A percentile compares a stretch with the other conserved stretches of the same genome.
These are phyloP conservation scores for Archocentrus centrarchus DNA, from an alignment of 2,113 vertebrate species.

Conservation along the genomic window DNA sequence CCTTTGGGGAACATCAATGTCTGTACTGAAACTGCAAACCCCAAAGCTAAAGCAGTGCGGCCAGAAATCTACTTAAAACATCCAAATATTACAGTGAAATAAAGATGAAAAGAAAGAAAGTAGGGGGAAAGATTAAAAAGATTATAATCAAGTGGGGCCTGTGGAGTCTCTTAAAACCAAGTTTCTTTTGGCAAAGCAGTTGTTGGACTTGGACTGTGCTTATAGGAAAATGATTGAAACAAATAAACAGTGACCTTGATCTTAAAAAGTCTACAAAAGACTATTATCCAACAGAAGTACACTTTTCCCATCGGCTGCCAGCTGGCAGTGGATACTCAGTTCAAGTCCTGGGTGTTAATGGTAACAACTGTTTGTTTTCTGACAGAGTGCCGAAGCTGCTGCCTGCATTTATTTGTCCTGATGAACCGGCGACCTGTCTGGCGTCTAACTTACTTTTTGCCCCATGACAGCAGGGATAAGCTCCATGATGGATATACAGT, in stretches of 20 bases:
- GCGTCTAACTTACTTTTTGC: neutral
- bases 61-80: neutral
- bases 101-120: neutral
- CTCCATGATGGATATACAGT: neutral
- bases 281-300: conserved; percentile 16
- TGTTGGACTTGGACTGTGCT: conserved; percentile 46
- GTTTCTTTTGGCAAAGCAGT: conserved; percentile 25
- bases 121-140: neutral
- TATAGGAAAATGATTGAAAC: neutral
- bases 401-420: conserved; percentile 37
- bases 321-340: neutral
- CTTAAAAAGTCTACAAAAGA: neutral
- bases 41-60: neutral
- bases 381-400: neutral
- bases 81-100: conserved; percentile 6
- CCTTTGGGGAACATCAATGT: neutral
- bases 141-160: neutral
- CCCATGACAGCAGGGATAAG: neutral
- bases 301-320: conserved; percentile 35
- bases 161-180: neutral
- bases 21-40: neutral
- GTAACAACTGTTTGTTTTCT: conserved; percentile 43
- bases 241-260: conserved; percentile 33
- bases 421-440: neutral
- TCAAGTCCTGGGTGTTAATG: conserved; percentile 34